Conservation (phyloP, 2,113 vertebrate species). For the Oenanthe melanoleuca region DNA sequence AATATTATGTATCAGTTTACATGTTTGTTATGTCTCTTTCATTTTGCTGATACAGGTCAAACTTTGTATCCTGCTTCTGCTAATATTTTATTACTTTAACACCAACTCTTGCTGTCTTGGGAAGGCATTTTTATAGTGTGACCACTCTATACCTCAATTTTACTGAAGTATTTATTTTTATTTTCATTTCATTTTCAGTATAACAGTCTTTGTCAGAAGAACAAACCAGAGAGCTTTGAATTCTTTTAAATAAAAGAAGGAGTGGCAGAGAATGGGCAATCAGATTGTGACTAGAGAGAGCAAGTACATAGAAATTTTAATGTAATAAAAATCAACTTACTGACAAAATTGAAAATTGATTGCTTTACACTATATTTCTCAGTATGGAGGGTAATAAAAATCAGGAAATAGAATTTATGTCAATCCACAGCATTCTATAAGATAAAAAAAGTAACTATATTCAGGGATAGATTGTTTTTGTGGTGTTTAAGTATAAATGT, state of each 20-base stretch:
- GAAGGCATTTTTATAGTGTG: not conserved
- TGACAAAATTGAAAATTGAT: not conserved
- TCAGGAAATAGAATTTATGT: not conserved
- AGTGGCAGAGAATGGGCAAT: not conserved
- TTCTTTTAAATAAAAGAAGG: not conserved
- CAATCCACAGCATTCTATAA: not conserved
- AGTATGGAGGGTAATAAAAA: rapidly evolving
- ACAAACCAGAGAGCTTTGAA: not conserved
- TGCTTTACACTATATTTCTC: not conserved
- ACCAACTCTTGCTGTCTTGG: not conserved
- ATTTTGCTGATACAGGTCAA: not conserved
- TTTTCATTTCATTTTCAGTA: not conserved
- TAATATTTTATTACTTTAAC: not conserved
- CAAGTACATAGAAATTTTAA: not conserved
- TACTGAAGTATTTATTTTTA: not conserved
- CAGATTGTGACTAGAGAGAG: not conserved
- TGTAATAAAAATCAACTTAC: not conserved
- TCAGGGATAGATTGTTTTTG: not conserved
- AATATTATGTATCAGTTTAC: not conserved
- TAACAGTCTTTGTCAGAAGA: not conserved
- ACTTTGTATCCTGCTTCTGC: not conserved
- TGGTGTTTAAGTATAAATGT: not conserved
- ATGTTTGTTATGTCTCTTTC: not conserved
- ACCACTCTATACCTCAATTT: not conserved
- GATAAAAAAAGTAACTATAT: not conserved